These are phyloP conservation scores for Erebia palarica DNA, from an alignment of 2,888 invertebrate species.

Conservation along the genomic window DNA sequence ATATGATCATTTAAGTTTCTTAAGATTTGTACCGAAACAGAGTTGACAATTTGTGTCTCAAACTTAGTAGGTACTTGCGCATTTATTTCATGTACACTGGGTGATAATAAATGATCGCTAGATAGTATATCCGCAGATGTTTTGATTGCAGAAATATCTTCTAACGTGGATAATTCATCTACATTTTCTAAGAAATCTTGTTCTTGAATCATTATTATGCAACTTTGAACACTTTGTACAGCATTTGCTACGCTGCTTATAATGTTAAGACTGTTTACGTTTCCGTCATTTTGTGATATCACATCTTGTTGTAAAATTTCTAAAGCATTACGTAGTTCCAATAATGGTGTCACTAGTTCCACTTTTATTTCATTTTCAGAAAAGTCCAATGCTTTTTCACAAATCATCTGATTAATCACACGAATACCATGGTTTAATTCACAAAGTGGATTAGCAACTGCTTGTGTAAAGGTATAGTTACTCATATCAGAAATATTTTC, in stretches of 20 bases:
- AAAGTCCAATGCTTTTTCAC: conserved; percentile 61
- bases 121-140: conserved; percentile 77
- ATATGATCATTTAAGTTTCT: conserved; percentile 65
- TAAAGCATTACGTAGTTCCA: conserved; percentile 69
- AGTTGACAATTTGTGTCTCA: conserved; percentile 44
- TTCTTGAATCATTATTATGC: conserved; percentile 74
- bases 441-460: conserved; percentile 63
- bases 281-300: conserved; percentile 68
- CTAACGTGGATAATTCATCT: conserved; percentile 81
- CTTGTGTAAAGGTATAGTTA: conserved; percentile 64
- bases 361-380: conserved; percentile 60
- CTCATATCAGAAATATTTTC: conserved; percentile 64
- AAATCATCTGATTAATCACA: conserved; percentile 60
- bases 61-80: conserved; percentile 44
- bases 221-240: conserved; percentile 69
- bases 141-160: conserved; percentile 82
- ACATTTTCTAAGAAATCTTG: conserved; percentile 72
- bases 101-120: conserved; percentile 60
- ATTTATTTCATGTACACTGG: conserved; percentile 53
- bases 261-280: conserved; percentile 53
- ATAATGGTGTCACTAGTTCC: conserved; percentile 71
- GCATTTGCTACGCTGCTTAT: conserved; percentile 62
- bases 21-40: conserved; percentile 59
- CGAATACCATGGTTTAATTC: conserved; percentile 66
- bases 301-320: conserved; percentile 74